A percentile compares a stretch with the other conserved stretches of the same genome.
Conservation (phyloP, 2,797 vertebrate species). For the Alectoris magna region DNA sequence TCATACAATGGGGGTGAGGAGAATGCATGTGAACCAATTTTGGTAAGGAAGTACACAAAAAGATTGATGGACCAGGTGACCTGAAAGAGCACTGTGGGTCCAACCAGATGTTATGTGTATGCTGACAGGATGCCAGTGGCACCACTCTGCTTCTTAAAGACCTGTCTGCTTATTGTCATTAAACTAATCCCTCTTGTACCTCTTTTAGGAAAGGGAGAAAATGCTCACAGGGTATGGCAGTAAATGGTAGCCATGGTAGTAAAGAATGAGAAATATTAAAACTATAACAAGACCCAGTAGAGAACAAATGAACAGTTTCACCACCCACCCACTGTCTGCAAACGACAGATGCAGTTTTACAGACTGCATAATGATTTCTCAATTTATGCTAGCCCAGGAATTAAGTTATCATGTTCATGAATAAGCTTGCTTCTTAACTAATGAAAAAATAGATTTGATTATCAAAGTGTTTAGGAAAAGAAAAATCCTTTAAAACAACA, state of each 20-base stretch:
- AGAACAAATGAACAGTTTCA: neutral
- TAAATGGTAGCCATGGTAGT: neutral
- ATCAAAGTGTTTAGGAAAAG: neutral
- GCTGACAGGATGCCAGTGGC: neutral
- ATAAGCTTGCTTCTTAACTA: neutral
- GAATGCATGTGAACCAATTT: neutral
- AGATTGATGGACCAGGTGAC: neutral
- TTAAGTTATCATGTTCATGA: neutral
- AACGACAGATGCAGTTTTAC: neutral
- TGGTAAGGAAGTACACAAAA: neutral
- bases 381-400: neutral
- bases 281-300: neutral
- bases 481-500: neutral
- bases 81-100: neutral
- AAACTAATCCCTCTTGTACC: neutral
- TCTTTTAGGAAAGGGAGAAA: neutral
- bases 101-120: accelerated
- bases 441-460: neutral
- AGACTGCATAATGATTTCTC: neutral
- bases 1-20: neutral
- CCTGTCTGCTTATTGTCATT: neutral
- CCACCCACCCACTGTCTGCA: accelerated
- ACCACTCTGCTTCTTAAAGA: accelerated
- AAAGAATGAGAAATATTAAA: neutral
- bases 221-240: neutral